Conservation (phyloP, 1,140 invertebrate genomes). For the Zophobas morio region DNA sequence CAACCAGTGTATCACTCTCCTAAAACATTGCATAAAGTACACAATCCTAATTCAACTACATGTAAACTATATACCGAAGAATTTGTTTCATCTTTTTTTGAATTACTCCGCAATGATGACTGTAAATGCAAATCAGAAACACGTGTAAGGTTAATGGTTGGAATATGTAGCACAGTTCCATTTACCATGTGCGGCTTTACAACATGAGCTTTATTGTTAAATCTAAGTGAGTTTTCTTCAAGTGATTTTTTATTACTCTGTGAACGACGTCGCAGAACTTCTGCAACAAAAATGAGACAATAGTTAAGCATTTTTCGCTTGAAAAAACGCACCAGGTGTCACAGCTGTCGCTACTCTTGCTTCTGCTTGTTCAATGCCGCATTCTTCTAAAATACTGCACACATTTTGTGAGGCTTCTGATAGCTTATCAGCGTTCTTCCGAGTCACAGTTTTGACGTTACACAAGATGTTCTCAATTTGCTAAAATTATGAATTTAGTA, state of each 20-base stretch:
- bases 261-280: too few relatives aligned
- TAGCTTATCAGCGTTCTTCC: neutral
- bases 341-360: too few relatives aligned
- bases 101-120: neutral
- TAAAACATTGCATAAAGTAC: neutral
- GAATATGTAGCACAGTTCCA: conserved; percentile 2
- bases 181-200: conserved; percentile 12
- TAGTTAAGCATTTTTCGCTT: too few relatives aligned
- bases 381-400: neutral
- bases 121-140: neutral
- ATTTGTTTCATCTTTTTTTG: neutral
- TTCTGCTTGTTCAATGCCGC: neutral
- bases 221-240: too few relatives aligned
- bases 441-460: neutral
- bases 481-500: neutral
- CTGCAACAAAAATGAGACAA: too few relatives aligned
- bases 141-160: neutral
- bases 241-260: too few relatives aligned
- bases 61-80: neutral
- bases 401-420: neutral
- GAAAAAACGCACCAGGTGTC: too few relatives aligned
- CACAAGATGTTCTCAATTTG: neutral
- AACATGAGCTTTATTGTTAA: neutral
- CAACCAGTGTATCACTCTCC: too few relatives aligned
- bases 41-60: too few relatives aligned